Percentiles rank a stretch among this genome's conserved stretches.
Conservation (phyloP, 2,888 invertebrate species). For the Barypeithes pellucidus region DNA sequence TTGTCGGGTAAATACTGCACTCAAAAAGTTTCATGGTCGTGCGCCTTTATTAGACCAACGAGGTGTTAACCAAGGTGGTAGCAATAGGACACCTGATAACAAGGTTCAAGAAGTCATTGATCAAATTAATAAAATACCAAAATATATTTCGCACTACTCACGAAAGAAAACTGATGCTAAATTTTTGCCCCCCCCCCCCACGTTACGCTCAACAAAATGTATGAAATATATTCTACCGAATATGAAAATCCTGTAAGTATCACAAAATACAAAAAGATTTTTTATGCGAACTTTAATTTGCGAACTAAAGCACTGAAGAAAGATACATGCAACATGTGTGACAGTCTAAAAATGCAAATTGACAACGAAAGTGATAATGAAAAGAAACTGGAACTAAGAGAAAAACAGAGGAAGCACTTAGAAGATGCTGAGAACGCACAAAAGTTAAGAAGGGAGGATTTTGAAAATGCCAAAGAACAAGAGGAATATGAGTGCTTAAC, state of each 20-base stretch:
- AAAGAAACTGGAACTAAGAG: not conserved
- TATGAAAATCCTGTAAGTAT: not conserved
- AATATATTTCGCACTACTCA: not conserved
- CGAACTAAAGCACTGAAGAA: constrained; percentile 25
- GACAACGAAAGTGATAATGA: not conserved
- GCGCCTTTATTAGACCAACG: not conserved
- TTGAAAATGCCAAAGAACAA: constrained; percentile 12
- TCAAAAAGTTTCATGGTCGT: not conserved
- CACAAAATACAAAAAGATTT: constrained; percentile 8
- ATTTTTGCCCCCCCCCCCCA: not conserved
- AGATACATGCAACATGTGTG: constrained; percentile 22
- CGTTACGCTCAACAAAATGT: not conserved
- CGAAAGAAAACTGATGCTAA: not conserved
- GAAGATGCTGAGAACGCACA: not conserved
- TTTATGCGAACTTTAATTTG: constrained; percentile 29
- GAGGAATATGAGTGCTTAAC: constrained; percentile 22
- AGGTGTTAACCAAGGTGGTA: not conserved
- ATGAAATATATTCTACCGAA: not conserved
- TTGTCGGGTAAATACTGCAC: constrained; percentile 17
- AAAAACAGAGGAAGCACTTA: not conserved
- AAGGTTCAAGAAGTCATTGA: not conserved
- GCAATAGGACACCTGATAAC: not conserved
- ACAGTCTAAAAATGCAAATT: not conserved
- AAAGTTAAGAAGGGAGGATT: not conserved
- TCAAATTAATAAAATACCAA: not conserved